Evolutionary conservation across 2,113 vertebrate genomes (phyloP).

Genomic region (Hippoglossus stenolepis): DNA sequence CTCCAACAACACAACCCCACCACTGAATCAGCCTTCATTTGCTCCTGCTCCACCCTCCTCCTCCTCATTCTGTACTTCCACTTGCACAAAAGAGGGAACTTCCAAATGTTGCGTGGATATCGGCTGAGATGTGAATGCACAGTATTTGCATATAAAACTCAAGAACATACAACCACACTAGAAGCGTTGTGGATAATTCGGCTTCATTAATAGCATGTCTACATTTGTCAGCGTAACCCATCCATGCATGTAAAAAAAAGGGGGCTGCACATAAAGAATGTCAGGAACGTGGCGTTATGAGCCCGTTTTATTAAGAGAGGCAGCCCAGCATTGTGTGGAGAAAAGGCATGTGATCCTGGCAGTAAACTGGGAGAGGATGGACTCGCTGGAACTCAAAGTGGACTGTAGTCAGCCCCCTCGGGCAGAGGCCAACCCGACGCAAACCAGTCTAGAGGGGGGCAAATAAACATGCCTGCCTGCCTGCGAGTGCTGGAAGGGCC

Average conservation of each 20-base stretch:
- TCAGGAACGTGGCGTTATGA: conserved; percentile 70
- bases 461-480: conserved; percentile 58
- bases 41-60: conserved; percentile 11
- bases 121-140: not conserved
- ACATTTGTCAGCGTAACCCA: conserved; percentile 41
- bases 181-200: conserved; percentile 29
- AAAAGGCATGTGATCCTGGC: conserved; percentile 51
- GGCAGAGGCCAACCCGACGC: conserved; percentile 59
- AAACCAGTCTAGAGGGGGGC: conserved; percentile 47
- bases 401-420: conserved; percentile 55
- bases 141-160: not conserved
- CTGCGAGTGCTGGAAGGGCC: conserved; percentile 22
- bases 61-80: conserved; percentile 12
- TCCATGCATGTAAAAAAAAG: conserved; percentile 54
- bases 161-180: conserved; percentile 18
- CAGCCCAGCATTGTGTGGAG: conserved; percentile 42
- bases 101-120: conserved; percentile 1
- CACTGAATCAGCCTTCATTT: conserved; percentile 58
- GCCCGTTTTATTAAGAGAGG: conserved; percentile 69
- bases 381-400: conserved; percentile 39
- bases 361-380: conserved; percentile 41
- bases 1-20: conserved; percentile 49
- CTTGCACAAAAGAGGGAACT: conserved; percentile 26
- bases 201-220: conserved; percentile 34
- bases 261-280: conserved; percentile 71